Conservation (phyloP, 2,797 vertebrate species). For the Rhyacichthys aspro region DNA sequence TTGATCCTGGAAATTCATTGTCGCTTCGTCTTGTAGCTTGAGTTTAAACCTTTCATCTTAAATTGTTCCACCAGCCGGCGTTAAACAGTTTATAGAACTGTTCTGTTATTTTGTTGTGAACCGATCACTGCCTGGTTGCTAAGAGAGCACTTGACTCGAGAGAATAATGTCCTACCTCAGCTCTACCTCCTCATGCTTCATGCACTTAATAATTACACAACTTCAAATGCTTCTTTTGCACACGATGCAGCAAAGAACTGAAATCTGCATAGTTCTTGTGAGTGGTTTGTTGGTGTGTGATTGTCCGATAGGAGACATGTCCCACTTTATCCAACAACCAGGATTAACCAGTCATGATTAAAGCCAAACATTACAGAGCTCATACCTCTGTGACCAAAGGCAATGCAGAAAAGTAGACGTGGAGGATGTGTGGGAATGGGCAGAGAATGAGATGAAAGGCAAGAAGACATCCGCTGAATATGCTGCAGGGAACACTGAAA, state of each 20-base stretch:
- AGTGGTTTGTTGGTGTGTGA: constrained; percentile 12
- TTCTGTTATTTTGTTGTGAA: constrained; percentile 58
- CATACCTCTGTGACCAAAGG: constrained; percentile 28
- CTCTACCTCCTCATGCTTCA: constrained; percentile 33
- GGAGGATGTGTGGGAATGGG: constrained; percentile 42
- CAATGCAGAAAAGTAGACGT: constrained; percentile 60
- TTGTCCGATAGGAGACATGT: constrained; percentile 33
- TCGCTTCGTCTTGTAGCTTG: neutral
- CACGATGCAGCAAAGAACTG: constrained; percentile 5
- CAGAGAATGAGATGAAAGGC: constrained; percentile 67
- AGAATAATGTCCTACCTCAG: constrained; percentile 66
- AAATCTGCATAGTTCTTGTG: constrained; percentile 29
- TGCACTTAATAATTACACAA: constrained; percentile 15
- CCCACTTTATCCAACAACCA: constrained; percentile 40
- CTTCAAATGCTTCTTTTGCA: constrained; percentile 5
- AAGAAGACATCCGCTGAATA: constrained; percentile 47
- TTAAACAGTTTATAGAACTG: neutral
- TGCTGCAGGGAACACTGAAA: constrained; percentile 32
- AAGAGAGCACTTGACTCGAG: constrained; percentile 67
- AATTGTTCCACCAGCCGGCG: neutral
- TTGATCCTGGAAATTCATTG: constrained; percentile 2
- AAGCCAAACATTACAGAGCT: constrained; percentile 20
- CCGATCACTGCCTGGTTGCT: constrained; percentile 61
- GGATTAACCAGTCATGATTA: constrained; percentile 48
- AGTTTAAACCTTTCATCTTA: neutral